Base-by-base conservation (phyloP, 2,888 invertebrate species). In the Polymixis flavicincta region DNA sequence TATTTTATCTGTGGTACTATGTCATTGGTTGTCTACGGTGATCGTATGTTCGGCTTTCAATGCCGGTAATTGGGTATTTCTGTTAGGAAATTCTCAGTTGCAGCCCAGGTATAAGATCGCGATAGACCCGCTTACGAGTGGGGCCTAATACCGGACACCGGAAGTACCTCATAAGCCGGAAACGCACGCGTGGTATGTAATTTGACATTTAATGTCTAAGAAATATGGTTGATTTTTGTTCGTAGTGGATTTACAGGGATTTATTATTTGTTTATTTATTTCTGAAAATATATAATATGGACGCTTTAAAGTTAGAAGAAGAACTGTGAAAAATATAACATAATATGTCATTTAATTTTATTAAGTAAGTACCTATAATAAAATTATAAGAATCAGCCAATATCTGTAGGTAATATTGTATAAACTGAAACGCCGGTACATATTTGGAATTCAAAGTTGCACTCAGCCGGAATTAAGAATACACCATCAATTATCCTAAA, bases 1-100 rank as follows among this genome's bases (percentile, higher is more conserved):
- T 45, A 13, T 65, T 52, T 60, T 64, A 55, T 68, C 76, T 81
- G 22, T 78, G 78, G 80, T 80, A 17, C 4, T n/a, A 13, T 73
- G 32, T 65, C 42, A 54, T 52, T 79, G 68, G 81, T 74, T 80
- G 37, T 72, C 60, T 19, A 32, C 52, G n/a, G 55, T 55, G 66
- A 22, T 67, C 57, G 57, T 25, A 65, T 63, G 22, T 64, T 77
- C 78, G 80, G 78, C 82, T 54, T 19, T 14, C 1, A 42, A 61
- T 25, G 80, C 83, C 84, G 80, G 76, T 82, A 83, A 83, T 82
- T 71, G 71, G 50, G 82, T 82, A 61, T 82, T 80, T 83, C 75
- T 79, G 79, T 73, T 71, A 84, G 76, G 74, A 65, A 74, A 75
- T 74, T 86, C 67, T 75, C 68, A 85, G 85, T 85, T 82, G 67